Evolutionary conservation across 2,888 invertebrate species (phyloP).

Genomic region (Calliopum simillimum): DNA sequence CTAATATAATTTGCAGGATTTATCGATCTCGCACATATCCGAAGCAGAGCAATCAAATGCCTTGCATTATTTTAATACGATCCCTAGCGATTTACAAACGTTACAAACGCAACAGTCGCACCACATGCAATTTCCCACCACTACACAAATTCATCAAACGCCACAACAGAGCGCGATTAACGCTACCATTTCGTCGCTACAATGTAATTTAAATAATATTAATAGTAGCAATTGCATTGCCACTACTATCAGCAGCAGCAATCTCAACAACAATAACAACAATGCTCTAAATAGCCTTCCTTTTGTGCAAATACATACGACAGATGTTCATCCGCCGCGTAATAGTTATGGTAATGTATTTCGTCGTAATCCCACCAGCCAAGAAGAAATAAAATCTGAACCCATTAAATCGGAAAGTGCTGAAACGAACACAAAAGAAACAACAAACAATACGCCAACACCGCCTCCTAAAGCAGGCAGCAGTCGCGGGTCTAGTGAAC

Average conservation of each 20-base stretch:
- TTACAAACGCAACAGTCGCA: constrained; percentile 33
- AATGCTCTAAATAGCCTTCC: constrained; percentile 47
- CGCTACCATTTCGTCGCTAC: background rate
- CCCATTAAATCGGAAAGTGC: constrained; percentile 64
- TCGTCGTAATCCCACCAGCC: constrained; percentile 53
- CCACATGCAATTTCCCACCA: constrained; percentile 25
- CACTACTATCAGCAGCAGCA: constrained; percentile 9
- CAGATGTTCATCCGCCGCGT: constrained; percentile 59
- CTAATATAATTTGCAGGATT: constrained; percentile 24
- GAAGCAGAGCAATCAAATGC: constrained; percentile 20
- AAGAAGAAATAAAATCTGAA: constrained; percentile 65
- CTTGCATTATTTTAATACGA: constrained; percentile 43
- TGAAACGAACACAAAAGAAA: constrained; percentile 54
- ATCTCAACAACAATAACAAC: constrained; percentile 24
- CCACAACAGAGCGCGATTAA: background rate
- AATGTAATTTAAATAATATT: constrained; percentile 7
- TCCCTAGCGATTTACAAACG: constrained; percentile 41
- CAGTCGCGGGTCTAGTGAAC: constrained; percentile 6
- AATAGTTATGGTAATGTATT: constrained; percentile 61
- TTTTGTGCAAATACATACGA: constrained; percentile 64
- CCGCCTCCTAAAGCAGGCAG: constrained; percentile 52
- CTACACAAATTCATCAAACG: constrained; percentile 23
- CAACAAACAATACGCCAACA: constrained; percentile 58
- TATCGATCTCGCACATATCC: constrained; percentile 13
- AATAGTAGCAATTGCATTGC: constrained; percentile 5